Conservation (phyloP, 2,797 vertebrate genomes). For the Austrolebias charrua region DNA sequence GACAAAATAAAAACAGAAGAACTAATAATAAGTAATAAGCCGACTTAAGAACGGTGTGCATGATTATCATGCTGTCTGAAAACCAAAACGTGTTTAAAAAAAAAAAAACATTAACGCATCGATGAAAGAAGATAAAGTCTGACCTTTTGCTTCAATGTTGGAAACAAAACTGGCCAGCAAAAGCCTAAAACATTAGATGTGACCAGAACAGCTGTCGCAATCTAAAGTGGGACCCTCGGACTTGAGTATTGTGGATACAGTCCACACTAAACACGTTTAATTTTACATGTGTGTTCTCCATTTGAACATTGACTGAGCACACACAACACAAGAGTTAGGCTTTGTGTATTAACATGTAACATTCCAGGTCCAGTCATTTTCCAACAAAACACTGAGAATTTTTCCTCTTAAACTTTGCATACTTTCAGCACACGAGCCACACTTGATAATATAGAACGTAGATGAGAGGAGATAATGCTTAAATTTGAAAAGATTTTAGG, state of each 20-base stretch:
- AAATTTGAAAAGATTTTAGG: conserved; percentile 11
- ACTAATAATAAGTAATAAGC: conserved; percentile 55
- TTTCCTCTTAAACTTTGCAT: conserved; percentile 27
- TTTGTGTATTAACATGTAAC: conserved; percentile 25
- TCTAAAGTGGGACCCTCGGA: conserved; percentile 34
- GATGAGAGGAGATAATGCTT: conserved; percentile 20
- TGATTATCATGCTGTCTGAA: conserved; percentile 42
- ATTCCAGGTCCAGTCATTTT: conserved; percentile 36
- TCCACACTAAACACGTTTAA: conserved; percentile 35
- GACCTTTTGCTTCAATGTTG: conserved; percentile 36
- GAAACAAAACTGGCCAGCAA: conserved; percentile 41
- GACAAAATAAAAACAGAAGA: conserved; percentile 39
- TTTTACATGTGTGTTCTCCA: conserved; percentile 51
- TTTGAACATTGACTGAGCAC: conserved; percentile 36
- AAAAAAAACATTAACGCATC: conserved; percentile 17
- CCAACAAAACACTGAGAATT: conserved; percentile 26
- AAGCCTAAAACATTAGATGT: conserved; percentile 39
- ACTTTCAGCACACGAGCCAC: conserved; percentile 27
- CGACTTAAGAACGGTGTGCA: conserved; percentile 34
- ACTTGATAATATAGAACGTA: conserved; percentile 12
- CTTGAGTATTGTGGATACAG: conserved; percentile 41
- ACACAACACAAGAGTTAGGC: conserved; percentile 17
- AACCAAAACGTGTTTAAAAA: conserved; percentile 40
- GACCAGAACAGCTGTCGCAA: conserved; percentile 57
- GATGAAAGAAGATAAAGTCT: conserved; percentile 39